phyloP scores from a whole-genome alignment of 1,140 invertebrate species.

The Pachypeltis micranthus region DNA sequence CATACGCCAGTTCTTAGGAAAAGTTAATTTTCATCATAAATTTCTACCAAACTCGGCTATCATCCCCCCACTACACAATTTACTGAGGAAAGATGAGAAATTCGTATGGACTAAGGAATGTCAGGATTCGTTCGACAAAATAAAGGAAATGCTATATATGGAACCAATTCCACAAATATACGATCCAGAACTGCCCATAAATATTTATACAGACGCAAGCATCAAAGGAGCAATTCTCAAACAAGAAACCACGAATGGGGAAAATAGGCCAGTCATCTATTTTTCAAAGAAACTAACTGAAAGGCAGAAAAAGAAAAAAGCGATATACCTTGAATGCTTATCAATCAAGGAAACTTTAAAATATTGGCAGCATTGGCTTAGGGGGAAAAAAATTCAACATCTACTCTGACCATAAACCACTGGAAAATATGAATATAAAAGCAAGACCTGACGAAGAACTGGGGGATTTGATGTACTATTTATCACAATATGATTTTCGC shows the following conservation, averaged over 20 bases:
- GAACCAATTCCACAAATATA: slow-evolving; percentile 31
- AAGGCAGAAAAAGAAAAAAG: slow-evolving; percentile 31
- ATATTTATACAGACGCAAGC: slow-evolving; percentile 33
- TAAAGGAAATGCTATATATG: slow-evolving; percentile 32
- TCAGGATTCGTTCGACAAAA: slow-evolving; percentile 31
- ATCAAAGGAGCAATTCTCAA: slow-evolving; percentile 27
- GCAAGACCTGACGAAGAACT: slow-evolving; percentile 32
- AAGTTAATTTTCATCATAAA: slow-evolving; percentile 24
- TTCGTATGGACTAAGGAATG: slow-evolving; percentile 31
- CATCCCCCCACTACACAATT: slow-evolving; percentile 30
- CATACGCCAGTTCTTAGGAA: slow-evolving; percentile 25
- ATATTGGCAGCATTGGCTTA: neutral
- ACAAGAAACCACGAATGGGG: slow-evolving; percentile 27
- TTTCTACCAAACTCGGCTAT: slow-evolving; percentile 30
- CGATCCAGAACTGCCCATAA: slow-evolving; percentile 14
- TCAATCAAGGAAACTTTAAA: slow-evolving; percentile 33
- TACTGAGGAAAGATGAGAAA: slow-evolving; percentile 30
- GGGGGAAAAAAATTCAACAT: slow-evolving; percentile 31
- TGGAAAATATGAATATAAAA: slow-evolving; percentile 35
- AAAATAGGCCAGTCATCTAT: slow-evolving; percentile 29
- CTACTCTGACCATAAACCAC: slow-evolving; percentile 35
- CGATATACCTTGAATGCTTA: slow-evolving; percentile 32
- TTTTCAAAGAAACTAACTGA: slow-evolving; percentile 30
- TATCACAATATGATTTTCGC: slow-evolving; percentile 32
- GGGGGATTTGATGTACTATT: slow-evolving; percentile 33